Evolutionary conservation across 2,797 vertebrate species (phyloP).

Genomic region (Cynopterus sphinx): DNA sequence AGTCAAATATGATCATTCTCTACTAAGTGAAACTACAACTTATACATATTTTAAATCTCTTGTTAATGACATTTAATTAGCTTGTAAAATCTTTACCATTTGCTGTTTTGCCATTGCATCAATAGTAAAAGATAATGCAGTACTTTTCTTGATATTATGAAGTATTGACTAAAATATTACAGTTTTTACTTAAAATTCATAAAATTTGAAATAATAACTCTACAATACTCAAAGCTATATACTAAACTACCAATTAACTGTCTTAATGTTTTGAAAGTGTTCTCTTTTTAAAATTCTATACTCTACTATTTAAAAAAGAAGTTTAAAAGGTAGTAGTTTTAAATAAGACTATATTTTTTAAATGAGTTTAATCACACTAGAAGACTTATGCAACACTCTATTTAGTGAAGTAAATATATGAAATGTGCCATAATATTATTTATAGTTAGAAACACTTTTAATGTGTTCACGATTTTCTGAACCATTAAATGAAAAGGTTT

Average conservation of each 20-base stretch:
- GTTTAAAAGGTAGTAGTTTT: background rate
- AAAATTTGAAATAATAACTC: background rate
- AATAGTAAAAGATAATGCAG: background rate
- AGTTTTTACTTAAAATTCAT: background rate
- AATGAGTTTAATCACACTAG: background rate
- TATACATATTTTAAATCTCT: background rate
- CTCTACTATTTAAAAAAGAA: background rate
- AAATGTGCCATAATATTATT: background rate
- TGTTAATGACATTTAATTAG: background rate
- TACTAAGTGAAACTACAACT: background rate
- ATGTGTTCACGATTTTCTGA: conserved; percentile 39
- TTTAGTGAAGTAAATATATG: background rate
- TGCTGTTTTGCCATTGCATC: background rate
- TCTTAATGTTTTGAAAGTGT: background rate
- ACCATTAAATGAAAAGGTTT: background rate
- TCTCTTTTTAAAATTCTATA: background rate
- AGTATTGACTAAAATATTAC: background rate
- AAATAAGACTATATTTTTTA: background rate
- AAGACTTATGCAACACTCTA: background rate
- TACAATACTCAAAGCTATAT: background rate
- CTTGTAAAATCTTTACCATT: background rate
- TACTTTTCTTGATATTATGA: background rate
- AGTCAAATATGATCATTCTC: background rate
- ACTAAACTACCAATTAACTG: background rate
- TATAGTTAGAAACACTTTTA: conserved; percentile 5